These are phyloP conservation scores for Caenorhabditis macrosperma DNA, from an alignment of 2,888 invertebrate genomes.

Conservation along the genomic window DNA sequence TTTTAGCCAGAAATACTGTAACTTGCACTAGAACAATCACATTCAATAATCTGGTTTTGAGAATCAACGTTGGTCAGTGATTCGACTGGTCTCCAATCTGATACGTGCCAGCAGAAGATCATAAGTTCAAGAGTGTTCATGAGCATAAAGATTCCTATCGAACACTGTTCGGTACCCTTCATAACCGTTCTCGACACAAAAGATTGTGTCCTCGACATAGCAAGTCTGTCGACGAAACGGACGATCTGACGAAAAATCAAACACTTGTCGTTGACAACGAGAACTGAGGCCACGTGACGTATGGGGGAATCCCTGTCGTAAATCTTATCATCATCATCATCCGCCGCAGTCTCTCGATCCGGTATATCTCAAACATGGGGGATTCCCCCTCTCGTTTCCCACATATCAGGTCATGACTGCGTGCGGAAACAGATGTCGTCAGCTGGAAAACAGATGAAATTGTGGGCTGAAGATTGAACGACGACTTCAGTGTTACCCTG, in stretches of 20 bases:
- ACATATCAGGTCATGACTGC: constrained; percentile 16
- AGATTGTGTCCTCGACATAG: constrained; percentile 24
- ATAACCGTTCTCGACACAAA: constrained; percentile 8
- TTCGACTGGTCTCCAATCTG: no score
- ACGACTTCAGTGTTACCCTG: no score
- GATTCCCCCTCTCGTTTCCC: constrained; percentile 10
- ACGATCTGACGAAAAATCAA: constrained; percentile 44
- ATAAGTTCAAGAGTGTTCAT: constrained; percentile 14
- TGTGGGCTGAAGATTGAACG: no score
- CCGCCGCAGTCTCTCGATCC: constrained; percentile 36
- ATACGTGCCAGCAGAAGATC: no score
- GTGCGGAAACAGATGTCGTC: constrained; percentile 23
- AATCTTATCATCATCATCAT: constrained; percentile 34
- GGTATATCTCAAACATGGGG: constrained; percentile 19
- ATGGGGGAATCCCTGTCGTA: constrained; percentile 48
- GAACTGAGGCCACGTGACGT: constrained; percentile 47
- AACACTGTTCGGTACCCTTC: constrained; percentile 16
- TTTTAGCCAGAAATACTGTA: not conserved
- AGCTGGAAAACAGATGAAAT: constrained; percentile 7
- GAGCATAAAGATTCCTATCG: constrained; percentile 4
- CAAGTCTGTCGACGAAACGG: constrained; percentile 32
- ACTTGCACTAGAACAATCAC: not conserved
- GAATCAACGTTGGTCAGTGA: constrained; percentile 1
- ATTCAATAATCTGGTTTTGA: constrained; percentile 4
- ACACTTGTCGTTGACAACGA: constrained; percentile 37